Evolutionary conservation across 2,797 vertebrate species (phyloP).

Genomic region (Propithecus perrieri): DNA sequence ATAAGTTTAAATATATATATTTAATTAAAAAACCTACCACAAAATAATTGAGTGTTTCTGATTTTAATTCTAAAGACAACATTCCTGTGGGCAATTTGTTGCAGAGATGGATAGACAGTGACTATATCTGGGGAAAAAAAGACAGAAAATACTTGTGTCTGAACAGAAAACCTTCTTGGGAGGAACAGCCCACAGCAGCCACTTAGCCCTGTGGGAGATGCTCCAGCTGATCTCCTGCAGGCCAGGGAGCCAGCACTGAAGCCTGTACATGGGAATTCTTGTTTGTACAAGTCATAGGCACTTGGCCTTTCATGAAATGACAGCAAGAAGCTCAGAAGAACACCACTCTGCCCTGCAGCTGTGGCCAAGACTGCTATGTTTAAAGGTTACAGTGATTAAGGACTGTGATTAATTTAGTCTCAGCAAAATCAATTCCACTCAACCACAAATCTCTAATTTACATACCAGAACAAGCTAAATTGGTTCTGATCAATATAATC

Average conservation of each 20-base stretch:
- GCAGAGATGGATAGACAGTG: background rate
- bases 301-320: conserved; percentile 42
- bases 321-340: conserved; percentile 66
- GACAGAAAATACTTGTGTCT: background rate
- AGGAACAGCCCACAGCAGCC: background rate
- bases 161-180: background rate
- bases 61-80: conserved; percentile 1
- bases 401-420: conserved; percentile 93
- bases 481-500: conserved; percentile 62
- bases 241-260: background rate
- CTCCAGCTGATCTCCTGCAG: background rate
- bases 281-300: conserved; percentile 1
- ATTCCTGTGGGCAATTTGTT: background rate
- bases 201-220: background rate
- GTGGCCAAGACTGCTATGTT: conserved; percentile 81
- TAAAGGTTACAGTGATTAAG: conserved; percentile 91
- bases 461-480: conserved; percentile 82
- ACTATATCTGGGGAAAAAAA: background rate
- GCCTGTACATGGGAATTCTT: background rate
- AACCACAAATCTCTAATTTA: conserved; percentile 87
- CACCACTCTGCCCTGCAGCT: conserved; percentile 75
- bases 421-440: conserved; percentile 94
- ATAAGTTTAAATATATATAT: background rate
- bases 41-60: background rate
- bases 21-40: background rate